Evolutionary conservation across 1,140 invertebrate genomes (phyloP), one percentile per base, ranked within the genome.

Genomic region (Drosophila pseudoananassae): DNA sequence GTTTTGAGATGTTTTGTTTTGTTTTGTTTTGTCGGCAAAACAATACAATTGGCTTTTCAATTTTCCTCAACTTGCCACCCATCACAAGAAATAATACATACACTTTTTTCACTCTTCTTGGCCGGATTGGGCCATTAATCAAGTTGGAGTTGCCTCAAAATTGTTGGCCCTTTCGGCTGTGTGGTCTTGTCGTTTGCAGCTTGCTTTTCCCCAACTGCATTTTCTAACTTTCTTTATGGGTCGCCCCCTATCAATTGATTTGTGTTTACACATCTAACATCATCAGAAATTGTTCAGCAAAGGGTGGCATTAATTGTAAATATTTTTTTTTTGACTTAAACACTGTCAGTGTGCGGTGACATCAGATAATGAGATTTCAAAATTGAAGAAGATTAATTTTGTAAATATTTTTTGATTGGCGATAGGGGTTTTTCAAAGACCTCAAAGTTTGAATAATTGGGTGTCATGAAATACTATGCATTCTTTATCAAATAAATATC

Each of bases 21-120:
- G 40, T 59, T 54, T 73, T 71, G 55, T 71, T 73, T 73, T 54
- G 70, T 69, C 70, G 57, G 50, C 69, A 73, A 73, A 73, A 73
- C 63, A 36, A 78, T 80, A 47, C 59, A 49, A 47, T 81, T 84
- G 77, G 82, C 73, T 85, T 85, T 85, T 87, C 81, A 85, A 85
- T 85, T 85, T 87, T 53, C 63, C 33, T 12, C 31, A 9, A 15
- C 43, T 25, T 38, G 14, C 36, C 49, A 54, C 63, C 43, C 17
- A 45, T 17, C 14, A 20, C 15, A 61, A 40, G 31, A 63, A 45
- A 66, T 29, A 47, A 54, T 68, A 29, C 29, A 31, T 31, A 49
- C 43, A 20, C 14, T 55, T 69, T 69, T 56, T 14, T 23, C 55
- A 29, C 49, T 40, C 40, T 47, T 69, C 40, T 23, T 38, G 47